Conservation (phyloP, 1,140 invertebrate species). For the Gyrodactylus salaris region DNA sequence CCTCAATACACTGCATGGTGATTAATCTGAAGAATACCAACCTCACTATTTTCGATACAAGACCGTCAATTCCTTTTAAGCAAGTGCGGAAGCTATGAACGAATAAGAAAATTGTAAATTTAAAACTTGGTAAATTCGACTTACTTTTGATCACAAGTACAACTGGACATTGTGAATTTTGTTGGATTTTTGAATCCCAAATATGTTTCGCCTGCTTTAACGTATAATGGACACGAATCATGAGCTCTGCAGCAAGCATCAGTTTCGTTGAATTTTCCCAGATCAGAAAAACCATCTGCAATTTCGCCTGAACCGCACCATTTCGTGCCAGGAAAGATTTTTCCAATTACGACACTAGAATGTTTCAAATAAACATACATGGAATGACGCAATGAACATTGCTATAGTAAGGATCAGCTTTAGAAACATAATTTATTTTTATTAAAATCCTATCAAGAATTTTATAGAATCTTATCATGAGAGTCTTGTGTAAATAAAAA, state of each 20-base stretch:
- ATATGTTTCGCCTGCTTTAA: constrained; percentile 20
- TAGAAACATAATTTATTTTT: too few species aligned
- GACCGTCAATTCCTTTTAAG: not conserved
- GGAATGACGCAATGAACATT: too few species aligned
- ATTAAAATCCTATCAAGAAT: too few species aligned
- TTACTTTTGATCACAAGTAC: constrained; percentile 28
- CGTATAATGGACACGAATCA: constrained; percentile 44
- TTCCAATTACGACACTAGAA: too few species aligned
- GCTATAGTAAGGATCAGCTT: too few species aligned
- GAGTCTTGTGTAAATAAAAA: too few species aligned
- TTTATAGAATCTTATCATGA: too few species aligned
- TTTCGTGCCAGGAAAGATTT: constrained; percentile 41
- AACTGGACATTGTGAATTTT: not conserved
- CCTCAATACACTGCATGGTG: not conserved
- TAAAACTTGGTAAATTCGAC: too few species aligned
- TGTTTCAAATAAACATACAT: too few species aligned
- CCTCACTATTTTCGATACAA: not conserved
- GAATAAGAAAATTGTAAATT: too few species aligned
- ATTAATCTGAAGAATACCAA: not conserved
- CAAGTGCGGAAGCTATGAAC: not conserved
- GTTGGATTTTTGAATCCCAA: not conserved
- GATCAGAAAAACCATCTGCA: constrained; percentile 34
- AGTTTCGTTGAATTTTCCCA: constrained; percentile 37
- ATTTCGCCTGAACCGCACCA: constrained; percentile 50
- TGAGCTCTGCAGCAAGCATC: constrained; percentile 49